phyloP scores from a whole-genome alignment of 1,140 invertebrate genomes.

The Papilio glaucus region DNA sequence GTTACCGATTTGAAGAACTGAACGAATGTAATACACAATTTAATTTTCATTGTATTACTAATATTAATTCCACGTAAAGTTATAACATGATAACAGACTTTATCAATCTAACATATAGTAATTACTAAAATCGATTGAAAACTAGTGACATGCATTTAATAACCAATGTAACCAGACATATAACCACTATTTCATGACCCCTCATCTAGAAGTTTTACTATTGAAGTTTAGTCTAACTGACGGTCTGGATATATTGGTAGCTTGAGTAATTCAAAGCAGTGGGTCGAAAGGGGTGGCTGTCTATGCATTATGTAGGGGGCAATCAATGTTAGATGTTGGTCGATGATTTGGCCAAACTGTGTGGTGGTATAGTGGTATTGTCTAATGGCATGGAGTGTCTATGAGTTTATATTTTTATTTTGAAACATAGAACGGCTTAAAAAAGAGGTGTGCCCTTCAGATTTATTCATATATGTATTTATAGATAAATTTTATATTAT shows the following conservation, averaged over 20 bases:
- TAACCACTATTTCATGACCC: slow-evolving; percentile 8
- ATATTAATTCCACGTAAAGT: slow-evolving; percentile 15
- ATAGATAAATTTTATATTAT: too few relatives aligned
- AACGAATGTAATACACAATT: background rate
- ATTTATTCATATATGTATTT: too few relatives aligned
- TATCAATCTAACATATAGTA: slow-evolving; percentile 35
- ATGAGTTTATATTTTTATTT: background rate
- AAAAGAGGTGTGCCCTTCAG: too few relatives aligned
- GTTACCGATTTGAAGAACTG: background rate
- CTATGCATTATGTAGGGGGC: slow-evolving; percentile 77
- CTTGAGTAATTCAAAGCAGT: slow-evolving; percentile 52
- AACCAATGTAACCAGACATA: slow-evolving; percentile 43
- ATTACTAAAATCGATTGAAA: slow-evolving; percentile 68
- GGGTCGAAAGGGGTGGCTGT: slow-evolving; percentile 43
- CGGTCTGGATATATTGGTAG: slow-evolving; percentile 43
- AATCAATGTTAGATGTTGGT: slow-evolving; percentile 75
- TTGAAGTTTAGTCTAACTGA: background rate
- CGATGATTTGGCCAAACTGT: slow-evolving; percentile 59
- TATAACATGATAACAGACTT: background rate
- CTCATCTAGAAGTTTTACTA: background rate
- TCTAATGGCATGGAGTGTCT: background rate
- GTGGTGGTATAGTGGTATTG: slow-evolving; percentile 3
- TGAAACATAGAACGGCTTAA: too few relatives aligned
- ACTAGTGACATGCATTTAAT: slow-evolving; percentile 55
- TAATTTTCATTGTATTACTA: background rate